Base-by-base conservation (phyloP, 2,797 vertebrate species). In the Pseudochirops cupreus region DNA sequence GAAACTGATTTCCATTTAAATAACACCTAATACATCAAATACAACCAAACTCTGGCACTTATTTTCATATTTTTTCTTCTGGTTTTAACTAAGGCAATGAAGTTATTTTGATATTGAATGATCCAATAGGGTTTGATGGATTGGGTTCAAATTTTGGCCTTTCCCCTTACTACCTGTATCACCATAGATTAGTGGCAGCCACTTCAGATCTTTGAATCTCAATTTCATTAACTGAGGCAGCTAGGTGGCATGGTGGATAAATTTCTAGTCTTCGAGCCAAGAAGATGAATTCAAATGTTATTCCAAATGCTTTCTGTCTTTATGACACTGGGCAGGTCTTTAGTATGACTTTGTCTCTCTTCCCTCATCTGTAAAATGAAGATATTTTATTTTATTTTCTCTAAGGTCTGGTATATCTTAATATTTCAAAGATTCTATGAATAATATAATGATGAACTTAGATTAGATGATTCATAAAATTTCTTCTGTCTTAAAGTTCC, bases 1-100 rank as follows among this genome's bases (percentile, higher is more conserved):
- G 5, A 97, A 55, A 95, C 3, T 91, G 82, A 96, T 97, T 98
- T 97, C 54, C 55, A 96, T 53, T 95, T 89, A 16, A 96, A 2
- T 46, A 95, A 24, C 96, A 97, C 54, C 94, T 58, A 97, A 93
- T 57, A 97, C 11, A 96, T 95, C 92, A 96, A 96, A 91, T 4
- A 56, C 52, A 94, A 89, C 52, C 87, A 58, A 57, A 59, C 28
- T 95, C 55, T 93, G 87, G 67, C 55, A 94, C 95, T 95, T 96
- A 96, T 82, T 82, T 21, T 97, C 67, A 91, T 12, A 14, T 89
- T 97, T 50, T 93, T 57, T 33, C 93, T 33, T 93, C 95, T 58
- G 62, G 92, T 95, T 96, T 93, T 93, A 62, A 96, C 92, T 95
- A 91, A 74, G 94, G 26, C 16, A 91, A 12, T 96, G 94, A 95